These are phyloP conservation scores for Dicaeum eximium DNA, from an alignment of 2,113 vertebrate species.

Conservation along the genomic window DNA sequence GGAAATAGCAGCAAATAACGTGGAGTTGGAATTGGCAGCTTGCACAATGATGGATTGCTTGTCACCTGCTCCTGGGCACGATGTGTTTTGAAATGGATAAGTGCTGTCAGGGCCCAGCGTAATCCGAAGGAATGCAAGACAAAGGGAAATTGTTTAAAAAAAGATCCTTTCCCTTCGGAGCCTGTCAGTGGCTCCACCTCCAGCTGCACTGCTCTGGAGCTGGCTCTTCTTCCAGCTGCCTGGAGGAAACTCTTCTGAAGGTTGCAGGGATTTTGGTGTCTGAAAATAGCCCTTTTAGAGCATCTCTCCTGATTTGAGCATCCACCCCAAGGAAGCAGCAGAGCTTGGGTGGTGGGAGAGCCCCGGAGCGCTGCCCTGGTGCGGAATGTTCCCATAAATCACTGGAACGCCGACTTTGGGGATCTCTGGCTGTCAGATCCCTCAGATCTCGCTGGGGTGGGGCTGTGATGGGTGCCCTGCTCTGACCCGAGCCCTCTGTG, in stretches of 20 bases:
- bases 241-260: neutral
- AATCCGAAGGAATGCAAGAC: neutral
- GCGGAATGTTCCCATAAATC: neutral
- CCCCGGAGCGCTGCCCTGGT: fast-evolving
- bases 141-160: slow-evolving; percentile 37
- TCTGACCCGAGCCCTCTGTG: neutral
- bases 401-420: fast-evolving
- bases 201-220: neutral
- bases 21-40: neutral
- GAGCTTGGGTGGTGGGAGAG: neutral
- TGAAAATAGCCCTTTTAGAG: neutral
- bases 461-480: fast-evolving
- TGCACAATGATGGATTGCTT: neutral
- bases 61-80: neutral
- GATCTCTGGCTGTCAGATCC: fast-evolving
- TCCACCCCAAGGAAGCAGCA: neutral
- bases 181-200: neutral
- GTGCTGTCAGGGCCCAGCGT: neutral
- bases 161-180: slow-evolving; percentile 31
- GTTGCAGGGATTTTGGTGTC: neutral
- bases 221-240: neutral
- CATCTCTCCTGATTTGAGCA: too few species aligned
- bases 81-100: slow-evolving; percentile 31
- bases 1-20: neutral
- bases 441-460: neutral